A percentile compares a stretch with the other conserved stretches of the same genome.
These are phyloP conservation scores for Syngnathus rostellatus DNA, from an alignment of 2,797 vertebrate species.

Conservation along the genomic window DNA sequence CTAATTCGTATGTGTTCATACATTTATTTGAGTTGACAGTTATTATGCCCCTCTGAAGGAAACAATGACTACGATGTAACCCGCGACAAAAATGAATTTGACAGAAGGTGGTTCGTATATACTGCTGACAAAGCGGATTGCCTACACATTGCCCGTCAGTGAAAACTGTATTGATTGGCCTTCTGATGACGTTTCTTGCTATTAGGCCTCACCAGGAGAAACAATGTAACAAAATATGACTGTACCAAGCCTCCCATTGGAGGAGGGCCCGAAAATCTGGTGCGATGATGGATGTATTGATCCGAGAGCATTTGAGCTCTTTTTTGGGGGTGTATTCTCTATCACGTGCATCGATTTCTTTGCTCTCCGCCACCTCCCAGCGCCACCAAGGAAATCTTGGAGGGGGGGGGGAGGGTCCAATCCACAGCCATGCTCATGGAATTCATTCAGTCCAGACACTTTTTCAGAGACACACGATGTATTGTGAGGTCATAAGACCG, in stretches of 20 bases:
- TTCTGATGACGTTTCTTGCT: constrained; percentile 27
- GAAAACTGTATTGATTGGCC: constrained; percentile 39
- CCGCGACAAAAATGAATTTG: no score
- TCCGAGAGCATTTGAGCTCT: constrained; percentile 37
- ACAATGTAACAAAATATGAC: constrained; percentile 10
- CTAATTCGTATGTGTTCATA: no score
- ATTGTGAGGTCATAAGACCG: neutral
- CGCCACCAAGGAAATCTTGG: constrained; percentile 25
- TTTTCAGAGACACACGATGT: neutral
- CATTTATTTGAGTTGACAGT: no score
- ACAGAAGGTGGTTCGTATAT: constrained; percentile 23
- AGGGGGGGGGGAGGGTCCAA: constrained; percentile 28
- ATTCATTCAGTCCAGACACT: neutral
- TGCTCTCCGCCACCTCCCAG: constrained; percentile 38
- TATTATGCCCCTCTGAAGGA: no score
- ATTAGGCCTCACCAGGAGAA: constrained; percentile 11
- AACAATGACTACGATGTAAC: no score
- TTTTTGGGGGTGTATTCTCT: constrained; percentile 57
- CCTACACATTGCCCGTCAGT: constrained; percentile 47
- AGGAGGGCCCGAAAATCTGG: constrained; percentile 20
- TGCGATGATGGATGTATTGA: constrained; percentile 51
- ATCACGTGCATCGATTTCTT: constrained; percentile 50
- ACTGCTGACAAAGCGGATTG: constrained; percentile 55
- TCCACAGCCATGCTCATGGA: no score
- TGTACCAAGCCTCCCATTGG: constrained; percentile 32